Percentiles rank a stretch among this genome's conserved stretches.
phyloP scores from a whole-genome alignment of 2,888 invertebrate genomes.

The Sepioteuthis lessoniana region DNA sequence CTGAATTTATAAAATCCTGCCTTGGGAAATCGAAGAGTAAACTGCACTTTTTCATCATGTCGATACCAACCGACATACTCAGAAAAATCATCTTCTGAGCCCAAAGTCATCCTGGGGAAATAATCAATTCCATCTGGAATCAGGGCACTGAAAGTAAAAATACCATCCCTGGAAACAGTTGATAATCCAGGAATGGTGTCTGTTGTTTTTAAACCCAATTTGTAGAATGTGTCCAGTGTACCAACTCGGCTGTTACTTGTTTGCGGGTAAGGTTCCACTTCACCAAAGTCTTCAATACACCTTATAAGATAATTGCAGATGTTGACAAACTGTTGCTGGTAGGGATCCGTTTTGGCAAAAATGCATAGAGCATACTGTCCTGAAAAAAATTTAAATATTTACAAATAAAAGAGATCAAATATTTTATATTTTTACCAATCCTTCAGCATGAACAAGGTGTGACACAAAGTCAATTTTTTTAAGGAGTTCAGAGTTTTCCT shows the following conservation, averaged over 20 bases:
- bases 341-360: conserved; percentile 61
- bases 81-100: neutral
- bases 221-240: neutral
- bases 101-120: neutral
- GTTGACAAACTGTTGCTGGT: conserved; percentile 61
- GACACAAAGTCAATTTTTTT: no score
- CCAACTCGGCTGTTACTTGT: neutral
- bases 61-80: conserved; percentile 10
- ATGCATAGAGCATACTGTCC: conserved; percentile 64
- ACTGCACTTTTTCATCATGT: neutral
- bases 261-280: neutral
- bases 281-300: conserved; percentile 12
- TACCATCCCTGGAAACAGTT: neutral
- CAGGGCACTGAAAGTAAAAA: neutral
- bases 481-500: no score
- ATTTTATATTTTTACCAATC: no score
- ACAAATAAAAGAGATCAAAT: neutral
- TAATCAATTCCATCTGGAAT: neutral
- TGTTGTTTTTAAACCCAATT: neutral
- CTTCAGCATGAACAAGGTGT: no score
- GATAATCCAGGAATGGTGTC: neutral
- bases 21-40: neutral
- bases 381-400: neutral
- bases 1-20: neutral
- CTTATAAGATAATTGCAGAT: conserved; percentile 68